A percentile compares a stretch with the other conserved stretches of the same genome.
phyloP scores from a whole-genome alignment of 53 echinoderm and acorn worm genomes.

The Echinarachnius parma region DNA sequence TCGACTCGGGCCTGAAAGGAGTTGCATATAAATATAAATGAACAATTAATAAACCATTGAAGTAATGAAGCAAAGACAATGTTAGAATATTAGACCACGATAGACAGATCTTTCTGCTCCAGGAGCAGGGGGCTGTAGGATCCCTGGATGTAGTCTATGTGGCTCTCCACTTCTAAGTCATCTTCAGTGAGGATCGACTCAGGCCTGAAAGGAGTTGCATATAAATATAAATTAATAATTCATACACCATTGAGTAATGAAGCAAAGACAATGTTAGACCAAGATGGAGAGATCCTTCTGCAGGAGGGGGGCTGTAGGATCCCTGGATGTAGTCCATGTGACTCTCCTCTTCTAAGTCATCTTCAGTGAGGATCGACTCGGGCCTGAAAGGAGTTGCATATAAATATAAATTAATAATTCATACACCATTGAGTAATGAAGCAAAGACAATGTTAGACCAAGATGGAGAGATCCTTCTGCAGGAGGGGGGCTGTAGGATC shows the following conservation, averaged over 20 bases:
- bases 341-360: constrained; percentile 75
- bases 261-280: too few relatives aligned
- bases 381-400: constrained; percentile 45
- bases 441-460: too few relatives aligned
- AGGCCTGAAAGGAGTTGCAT: constrained; percentile 42
- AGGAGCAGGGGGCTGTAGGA: constrained; percentile 75
- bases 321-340: constrained; percentile 75
- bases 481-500: constrained; percentile 73
- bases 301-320: constrained; percentile 67
- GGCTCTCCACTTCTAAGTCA: constrained; percentile 74
- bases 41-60: too few relatives aligned
- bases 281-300: constrained; percentile 63
- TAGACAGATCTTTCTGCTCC: constrained; percentile 60
- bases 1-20: constrained; percentile 54
- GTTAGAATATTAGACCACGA: too few relatives aligned
- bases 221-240: too few relatives aligned
- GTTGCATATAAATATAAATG: too few relatives aligned
- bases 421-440: too few relatives aligned
- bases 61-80: too few relatives aligned
- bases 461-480: constrained; percentile 61
- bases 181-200: constrained; percentile 79
- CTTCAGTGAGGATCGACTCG: constrained; percentile 77
- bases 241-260: too few relatives aligned
- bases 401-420: too few relatives aligned
- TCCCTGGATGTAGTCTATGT: constrained; percentile 73